Percentiles rank a stretch among this genome's conserved stretches.
Evolutionary conservation across 2,797 vertebrate species (phyloP).

Genomic region (Pyrocephalus nanus): DNA sequence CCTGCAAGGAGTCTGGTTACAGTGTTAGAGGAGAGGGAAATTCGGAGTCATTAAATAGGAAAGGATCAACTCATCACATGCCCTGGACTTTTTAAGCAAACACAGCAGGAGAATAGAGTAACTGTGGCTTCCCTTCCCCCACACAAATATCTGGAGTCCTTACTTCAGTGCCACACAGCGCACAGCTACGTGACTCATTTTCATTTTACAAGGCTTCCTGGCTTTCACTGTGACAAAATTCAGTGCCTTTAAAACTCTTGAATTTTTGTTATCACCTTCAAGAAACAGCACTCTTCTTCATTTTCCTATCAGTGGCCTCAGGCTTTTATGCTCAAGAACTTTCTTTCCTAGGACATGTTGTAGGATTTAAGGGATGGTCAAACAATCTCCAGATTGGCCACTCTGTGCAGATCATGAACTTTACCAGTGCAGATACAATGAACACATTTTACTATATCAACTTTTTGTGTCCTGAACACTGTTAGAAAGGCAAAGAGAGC

Average conservation of each 20-base stretch:
- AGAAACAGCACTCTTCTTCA: neutral
- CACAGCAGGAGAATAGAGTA: neutral
- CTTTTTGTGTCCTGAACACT: neutral
- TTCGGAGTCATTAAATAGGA: constrained; percentile 52
- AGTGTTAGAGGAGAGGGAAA: neutral
- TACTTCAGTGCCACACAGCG: neutral
- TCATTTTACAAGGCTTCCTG: neutral
- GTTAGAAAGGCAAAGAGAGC: neutral
- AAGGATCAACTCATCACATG: neutral
- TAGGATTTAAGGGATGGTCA: neutral
- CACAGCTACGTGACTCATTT: neutral
- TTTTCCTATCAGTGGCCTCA: neutral
- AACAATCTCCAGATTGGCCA: neutral
- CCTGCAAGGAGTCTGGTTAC: neutral
- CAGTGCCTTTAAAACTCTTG: neutral
- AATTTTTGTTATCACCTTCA: neutral
- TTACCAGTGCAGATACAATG: neutral
- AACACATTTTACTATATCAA: neutral
- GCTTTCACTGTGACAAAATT: constrained; percentile 24
- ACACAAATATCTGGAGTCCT: neutral
- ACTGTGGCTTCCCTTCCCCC: neutral
- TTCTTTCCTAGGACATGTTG: neutral
- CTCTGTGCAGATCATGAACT: neutral
- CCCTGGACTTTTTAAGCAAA: constrained; percentile 1
- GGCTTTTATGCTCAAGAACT: neutral